Evolutionary conservation across 2,113 vertebrate species (phyloP), one percentile per base, ranked within the genome.

Genomic region (Struthidea cinerea): DNA sequence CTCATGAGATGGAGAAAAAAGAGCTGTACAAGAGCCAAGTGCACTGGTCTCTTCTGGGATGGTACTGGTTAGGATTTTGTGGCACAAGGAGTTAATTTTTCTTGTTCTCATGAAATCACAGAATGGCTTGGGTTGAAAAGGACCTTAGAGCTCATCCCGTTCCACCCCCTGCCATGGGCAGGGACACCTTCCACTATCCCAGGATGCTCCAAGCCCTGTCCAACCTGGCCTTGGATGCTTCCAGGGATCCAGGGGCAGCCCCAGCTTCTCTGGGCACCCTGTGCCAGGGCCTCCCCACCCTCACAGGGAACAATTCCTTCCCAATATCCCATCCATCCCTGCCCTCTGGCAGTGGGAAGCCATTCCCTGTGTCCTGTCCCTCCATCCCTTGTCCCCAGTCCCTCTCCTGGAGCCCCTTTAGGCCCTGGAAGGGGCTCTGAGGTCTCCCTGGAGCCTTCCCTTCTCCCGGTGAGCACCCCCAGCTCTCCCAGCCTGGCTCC

Each of bases 201-300:
- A 28, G 39, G 19, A 0, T 4, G n/a, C 39, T 68, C 28, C 39
- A 24, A 82, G 19, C 60, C 37, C 57, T 1, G 11, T 65, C 23
- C 77, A 52, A 0, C 27, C 32, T 57, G 44, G 12, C 22, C 37
- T 65, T 1, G 37, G 18, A 3, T 27, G 57, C 67, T 44, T 0
- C 3, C 59, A 65, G 59, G 32, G 32, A 37, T 56, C 35, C 35
- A 65, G 42, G 26, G 26, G 21, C 67, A 73, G 32, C 21, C 59
- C 16, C 59, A 65, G 18, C 27, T 44, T 0, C 44, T 39, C 68
- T 67, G 77, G 10, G 10, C 33, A 67, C 1, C 23, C 37, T 67
- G 33, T 44, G 22, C 35, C 76, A 79, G 65, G n/a, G 28, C 23
- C 56, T 87, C 0, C 1, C 2, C 30, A 35, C 6, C 13, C 42